Conservation (phyloP, 1,140 invertebrate species). For the Coelopa frigida region DNA sequence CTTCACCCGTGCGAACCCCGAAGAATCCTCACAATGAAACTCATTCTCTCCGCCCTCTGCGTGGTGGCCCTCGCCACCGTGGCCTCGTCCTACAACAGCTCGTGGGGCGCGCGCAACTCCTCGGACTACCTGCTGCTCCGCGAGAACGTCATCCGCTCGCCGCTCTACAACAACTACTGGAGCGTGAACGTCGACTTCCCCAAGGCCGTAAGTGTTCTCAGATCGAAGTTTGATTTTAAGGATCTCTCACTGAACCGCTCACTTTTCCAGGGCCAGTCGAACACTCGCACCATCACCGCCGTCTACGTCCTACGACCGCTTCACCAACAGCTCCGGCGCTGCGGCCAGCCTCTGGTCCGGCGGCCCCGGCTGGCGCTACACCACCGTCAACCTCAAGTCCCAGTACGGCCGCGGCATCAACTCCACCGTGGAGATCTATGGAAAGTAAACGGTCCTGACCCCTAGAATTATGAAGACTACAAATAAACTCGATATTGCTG, state of each 20-base stretch:
- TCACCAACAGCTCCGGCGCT: slow-evolving; percentile 33
- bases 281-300: slow-evolving; percentile 20
- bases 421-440: slow-evolving; percentile 9
- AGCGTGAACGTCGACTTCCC: slow-evolving; percentile 27
- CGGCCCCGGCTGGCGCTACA: slow-evolving; percentile 21
- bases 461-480: not conserved
- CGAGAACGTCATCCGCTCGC: slow-evolving; percentile 22
- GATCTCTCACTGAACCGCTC: not conserved
- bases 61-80: slow-evolving; percentile 25
- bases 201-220: slow-evolving; percentile 19
- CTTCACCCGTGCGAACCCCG: no score
- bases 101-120: slow-evolving; percentile 22
- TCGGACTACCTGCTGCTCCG: slow-evolving; percentile 22
- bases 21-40: slow-evolving; percentile 26
- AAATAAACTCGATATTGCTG: not conserved
- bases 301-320: slow-evolving; percentile 31
- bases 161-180: slow-evolving; percentile 27
- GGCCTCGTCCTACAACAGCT: slow-evolving; percentile 21
- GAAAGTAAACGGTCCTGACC: slow-evolving; percentile 6
- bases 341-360: slow-evolving; percentile 22
- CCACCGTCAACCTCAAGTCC: slow-evolving; percentile 23
- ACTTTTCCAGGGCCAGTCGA: slow-evolving; percentile 18
- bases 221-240: not conserved
- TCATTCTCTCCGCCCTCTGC: slow-evolving; percentile 22
- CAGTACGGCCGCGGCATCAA: slow-evolving; percentile 9